Conservation (phyloP, 2,797 vertebrate genomes). For the Chrosomus eos region DNA sequence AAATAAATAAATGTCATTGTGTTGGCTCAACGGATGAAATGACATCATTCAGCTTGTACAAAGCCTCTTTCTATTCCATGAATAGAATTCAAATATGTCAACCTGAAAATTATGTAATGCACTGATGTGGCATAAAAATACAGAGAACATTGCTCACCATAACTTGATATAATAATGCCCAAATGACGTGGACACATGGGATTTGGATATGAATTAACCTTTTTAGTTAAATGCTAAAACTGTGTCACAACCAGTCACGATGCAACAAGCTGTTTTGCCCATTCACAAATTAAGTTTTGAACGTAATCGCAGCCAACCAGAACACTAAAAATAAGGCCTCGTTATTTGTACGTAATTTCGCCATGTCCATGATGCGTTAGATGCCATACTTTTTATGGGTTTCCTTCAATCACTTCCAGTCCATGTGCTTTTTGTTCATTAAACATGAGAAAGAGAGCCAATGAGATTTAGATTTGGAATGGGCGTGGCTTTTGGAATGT, state of each 20-base stretch:
- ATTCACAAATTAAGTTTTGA: background rate
- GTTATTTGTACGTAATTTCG: background rate
- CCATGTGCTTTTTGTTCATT: background rate
- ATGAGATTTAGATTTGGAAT: constrained; percentile 1
- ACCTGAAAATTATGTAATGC: constrained; percentile 10
- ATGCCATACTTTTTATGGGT: background rate
- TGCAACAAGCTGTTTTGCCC: background rate
- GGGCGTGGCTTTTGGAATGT: background rate
- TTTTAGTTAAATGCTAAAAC: constrained; percentile 5
- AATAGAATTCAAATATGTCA: constrained; percentile 22
- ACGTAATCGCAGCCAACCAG: too few species aligned
- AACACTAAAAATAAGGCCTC: background rate
- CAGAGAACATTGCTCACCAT: constrained; percentile 25
- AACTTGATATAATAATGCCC: background rate
- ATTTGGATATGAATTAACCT: constrained; percentile 19
- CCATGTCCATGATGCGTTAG: background rate
- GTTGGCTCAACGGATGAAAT: background rate
- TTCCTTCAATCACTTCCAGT: background rate
- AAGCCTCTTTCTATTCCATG: constrained; percentile 1
- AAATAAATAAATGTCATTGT: background rate
- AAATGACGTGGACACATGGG: background rate
- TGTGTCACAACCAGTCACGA: background rate
- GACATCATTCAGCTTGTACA: background rate
- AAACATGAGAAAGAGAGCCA: background rate
- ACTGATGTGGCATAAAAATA: constrained; percentile 31